A percentile compares a stretch with the other conserved stretches of the same genome.
These are phyloP conservation scores for Tortrix viridana DNA, from an alignment of 2,888 invertebrate genomes.

Conservation along the genomic window DNA sequence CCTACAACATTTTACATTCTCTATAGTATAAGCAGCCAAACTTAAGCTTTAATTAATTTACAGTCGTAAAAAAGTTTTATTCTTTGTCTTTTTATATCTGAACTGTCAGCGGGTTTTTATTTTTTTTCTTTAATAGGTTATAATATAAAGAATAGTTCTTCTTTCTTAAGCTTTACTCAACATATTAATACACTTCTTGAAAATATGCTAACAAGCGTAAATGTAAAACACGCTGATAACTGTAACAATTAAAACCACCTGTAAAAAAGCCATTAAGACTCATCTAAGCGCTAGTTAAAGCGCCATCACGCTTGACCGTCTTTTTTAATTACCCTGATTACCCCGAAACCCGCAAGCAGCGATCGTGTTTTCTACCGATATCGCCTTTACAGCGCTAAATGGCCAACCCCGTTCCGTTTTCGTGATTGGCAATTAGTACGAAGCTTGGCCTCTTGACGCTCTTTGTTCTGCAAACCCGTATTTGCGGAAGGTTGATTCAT, in stretches of 20 bases:
- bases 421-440: constrained; percentile 39
- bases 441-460: constrained; percentile 31
- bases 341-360: constrained; percentile 30
- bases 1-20: no score
- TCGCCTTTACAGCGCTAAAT: constrained; percentile 38
- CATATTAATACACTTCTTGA: no score
- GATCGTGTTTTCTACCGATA: constrained; percentile 25
- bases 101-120: no score
- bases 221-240: no score
- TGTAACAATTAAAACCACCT: neutral
- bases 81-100: no score
- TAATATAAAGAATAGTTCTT: no score
- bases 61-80: no score
- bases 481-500: constrained; percentile 24
- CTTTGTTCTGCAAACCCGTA: constrained; percentile 33
- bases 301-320: constrained; percentile 16
- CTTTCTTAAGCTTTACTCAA: no score
- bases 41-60: no score
- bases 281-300: constrained; percentile 1
- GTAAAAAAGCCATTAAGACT: neutral
- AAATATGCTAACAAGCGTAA: no score
- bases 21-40: no score
- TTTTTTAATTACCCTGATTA: constrained; percentile 36
- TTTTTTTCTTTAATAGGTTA: no score
- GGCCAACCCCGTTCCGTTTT: constrained; percentile 30